These are phyloP conservation scores for Aspidiotus destructor DNA, from an alignment of 2,888 invertebrate genomes.

Conservation along the genomic window DNA sequence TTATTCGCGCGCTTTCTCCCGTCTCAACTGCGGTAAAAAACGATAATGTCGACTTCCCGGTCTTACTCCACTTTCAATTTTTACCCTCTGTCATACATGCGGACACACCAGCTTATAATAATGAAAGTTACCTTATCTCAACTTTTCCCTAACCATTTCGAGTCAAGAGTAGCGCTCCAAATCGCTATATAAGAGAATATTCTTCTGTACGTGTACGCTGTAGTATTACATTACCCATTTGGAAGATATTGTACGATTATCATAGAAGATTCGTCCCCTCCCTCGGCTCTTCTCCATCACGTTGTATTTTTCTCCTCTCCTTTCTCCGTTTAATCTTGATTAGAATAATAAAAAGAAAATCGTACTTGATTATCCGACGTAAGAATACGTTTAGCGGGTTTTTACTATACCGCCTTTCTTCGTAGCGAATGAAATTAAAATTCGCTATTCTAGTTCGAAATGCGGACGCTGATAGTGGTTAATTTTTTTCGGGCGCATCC, in stretches of 20 bases:
- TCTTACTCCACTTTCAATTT: too few species aligned
- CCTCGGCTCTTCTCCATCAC: not conserved
- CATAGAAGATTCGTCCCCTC: not conserved
- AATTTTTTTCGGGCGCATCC: not conserved
- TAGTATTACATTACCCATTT: too few species aligned
- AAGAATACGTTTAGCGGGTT: not conserved
- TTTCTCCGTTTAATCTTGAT: conserved; percentile 18
- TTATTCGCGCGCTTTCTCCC: too few species aligned
- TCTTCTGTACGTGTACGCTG: too few species aligned
- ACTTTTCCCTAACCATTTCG: conserved; percentile 4
- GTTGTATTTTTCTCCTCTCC: conserved; percentile 1
- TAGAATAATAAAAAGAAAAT: conserved; percentile 29
- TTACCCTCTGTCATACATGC: too few species aligned
- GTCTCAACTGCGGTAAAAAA: too few species aligned
- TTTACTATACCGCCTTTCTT: not conserved
- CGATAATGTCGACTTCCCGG: too few species aligned
- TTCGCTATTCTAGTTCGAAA: not conserved
- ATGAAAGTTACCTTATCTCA: conserved; percentile 30
- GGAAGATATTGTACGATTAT: too few species aligned
- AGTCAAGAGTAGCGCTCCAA: too few species aligned
- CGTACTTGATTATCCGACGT: not conserved
- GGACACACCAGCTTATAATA: conserved; percentile 17
- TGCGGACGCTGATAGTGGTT: not conserved
- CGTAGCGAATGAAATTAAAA: not conserved
- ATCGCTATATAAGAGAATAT: too few species aligned